Evolutionary conservation across 2,888 invertebrate genomes (phyloP).

Genomic region (Petrolisthes cinctipes): DNA sequence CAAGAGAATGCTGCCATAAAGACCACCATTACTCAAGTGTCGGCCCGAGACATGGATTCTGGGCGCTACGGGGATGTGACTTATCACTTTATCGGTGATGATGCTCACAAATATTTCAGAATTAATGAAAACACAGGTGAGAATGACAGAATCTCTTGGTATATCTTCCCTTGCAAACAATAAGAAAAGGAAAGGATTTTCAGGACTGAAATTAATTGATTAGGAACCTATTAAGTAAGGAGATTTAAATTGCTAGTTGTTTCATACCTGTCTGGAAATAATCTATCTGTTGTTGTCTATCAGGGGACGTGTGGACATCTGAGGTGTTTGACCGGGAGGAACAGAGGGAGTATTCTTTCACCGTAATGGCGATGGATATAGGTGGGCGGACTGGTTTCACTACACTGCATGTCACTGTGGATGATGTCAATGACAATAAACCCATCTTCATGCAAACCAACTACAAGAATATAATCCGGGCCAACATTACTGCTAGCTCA

Average conservation of each 20-base stretch:
- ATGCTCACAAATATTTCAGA: constrained; percentile 59
- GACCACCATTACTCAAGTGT: constrained; percentile 80
- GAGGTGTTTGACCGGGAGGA: constrained; percentile 86
- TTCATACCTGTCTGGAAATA: not conserved
- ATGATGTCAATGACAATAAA: constrained; percentile 83
- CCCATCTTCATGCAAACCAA: constrained; percentile 72
- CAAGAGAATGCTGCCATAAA: constrained; percentile 85
- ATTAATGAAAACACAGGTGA: constrained; percentile 63
- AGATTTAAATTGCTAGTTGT: not conserved
- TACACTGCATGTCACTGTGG: constrained; percentile 77
- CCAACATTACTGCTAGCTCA: constrained; percentile 88
- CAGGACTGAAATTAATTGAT: not conserved
- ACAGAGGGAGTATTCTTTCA: constrained; percentile 85
- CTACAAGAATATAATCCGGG: constrained; percentile 78
- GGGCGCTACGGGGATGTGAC: constrained; percentile 79
- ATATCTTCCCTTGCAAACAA: not conserved
- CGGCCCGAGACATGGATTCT: constrained; percentile 85
- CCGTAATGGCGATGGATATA: constrained; percentile 92
- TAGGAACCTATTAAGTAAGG: not conserved
- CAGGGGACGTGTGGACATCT: constrained; percentile 78
- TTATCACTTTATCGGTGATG: constrained; percentile 71
- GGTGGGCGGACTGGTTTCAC: constrained; percentile 80
- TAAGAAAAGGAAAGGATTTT: not conserved
- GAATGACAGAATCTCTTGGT: not conserved
- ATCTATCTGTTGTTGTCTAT: not conserved